These are phyloP conservation scores for Drosophila austrosaltans DNA, from an alignment of 2,888 invertebrate species.

Conservation along the genomic window DNA sequence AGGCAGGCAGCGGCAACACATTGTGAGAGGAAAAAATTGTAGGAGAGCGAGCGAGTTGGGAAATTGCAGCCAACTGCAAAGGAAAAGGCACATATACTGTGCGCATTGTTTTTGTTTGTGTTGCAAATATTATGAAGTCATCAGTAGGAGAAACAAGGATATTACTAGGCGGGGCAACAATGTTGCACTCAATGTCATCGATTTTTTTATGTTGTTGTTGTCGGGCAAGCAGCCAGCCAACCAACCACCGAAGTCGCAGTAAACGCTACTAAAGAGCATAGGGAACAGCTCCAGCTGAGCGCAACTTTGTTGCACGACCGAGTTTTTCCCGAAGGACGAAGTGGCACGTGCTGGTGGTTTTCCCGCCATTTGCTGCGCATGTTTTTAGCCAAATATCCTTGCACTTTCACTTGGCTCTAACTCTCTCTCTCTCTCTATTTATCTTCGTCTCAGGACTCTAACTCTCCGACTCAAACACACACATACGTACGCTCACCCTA, in stretches of 20 bases:
- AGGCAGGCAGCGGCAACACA: conserved; percentile 50
- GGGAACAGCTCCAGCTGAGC: conserved; percentile 53
- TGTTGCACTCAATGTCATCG: conserved; percentile 83
- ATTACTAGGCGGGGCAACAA: conserved; percentile 65
- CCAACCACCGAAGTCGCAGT: conserved; percentile 63
- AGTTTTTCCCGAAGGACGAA: conserved; percentile 65
- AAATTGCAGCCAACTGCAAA: conserved; percentile 15
- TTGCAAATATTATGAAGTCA: conserved; percentile 58
- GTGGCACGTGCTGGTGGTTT: conserved; percentile 57
- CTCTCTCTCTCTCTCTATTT: conserved; percentile 10
- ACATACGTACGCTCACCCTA: conserved; percentile 3
- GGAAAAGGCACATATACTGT: neutral
- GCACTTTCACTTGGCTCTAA: conserved; percentile 78
- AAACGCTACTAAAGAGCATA: conserved; percentile 39
- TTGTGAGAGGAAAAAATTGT: conserved; percentile 17
- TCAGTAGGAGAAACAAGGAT: conserved; percentile 28
- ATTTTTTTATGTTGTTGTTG: conserved; percentile 59
- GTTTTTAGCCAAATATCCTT: conserved; percentile 66
- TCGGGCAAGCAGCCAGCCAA: conserved; percentile 44
- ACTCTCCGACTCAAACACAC: conserved; percentile 19
- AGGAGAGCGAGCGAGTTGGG: conserved; percentile 24
- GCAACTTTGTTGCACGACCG: conserved; percentile 80
- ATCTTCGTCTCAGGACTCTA: too few species aligned
- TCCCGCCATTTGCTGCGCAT: conserved; percentile 73
- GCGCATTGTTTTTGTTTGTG: conserved; percentile 53